Conservation (phyloP, 1,140 invertebrate species). For the Ostrea edulis region DNA sequence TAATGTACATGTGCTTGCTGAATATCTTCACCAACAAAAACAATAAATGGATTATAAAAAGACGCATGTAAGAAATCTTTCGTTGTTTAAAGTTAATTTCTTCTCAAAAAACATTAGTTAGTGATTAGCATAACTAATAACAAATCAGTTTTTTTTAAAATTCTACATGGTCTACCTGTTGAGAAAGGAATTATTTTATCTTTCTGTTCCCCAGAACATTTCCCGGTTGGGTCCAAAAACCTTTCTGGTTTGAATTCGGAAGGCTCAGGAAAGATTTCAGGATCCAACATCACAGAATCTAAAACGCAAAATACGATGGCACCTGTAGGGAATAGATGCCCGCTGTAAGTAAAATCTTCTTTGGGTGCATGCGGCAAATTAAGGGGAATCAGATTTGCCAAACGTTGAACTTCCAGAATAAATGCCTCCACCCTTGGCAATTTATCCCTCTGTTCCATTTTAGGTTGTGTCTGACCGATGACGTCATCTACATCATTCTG, state of each 20-base stretch:
- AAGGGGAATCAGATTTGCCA: constrained; percentile 66
- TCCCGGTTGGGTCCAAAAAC: constrained; percentile 72
- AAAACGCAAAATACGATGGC: constrained; percentile 72
- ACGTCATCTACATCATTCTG: constrained; percentile 60
- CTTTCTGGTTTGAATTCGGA: constrained; percentile 86
- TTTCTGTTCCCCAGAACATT: constrained; percentile 46
- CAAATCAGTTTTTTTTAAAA: background rate
- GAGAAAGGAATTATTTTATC: constrained; percentile 62
- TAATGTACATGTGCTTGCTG: too few relatives aligned
- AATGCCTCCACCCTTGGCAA: constrained; percentile 57
- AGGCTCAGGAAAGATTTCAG: constrained; percentile 84
- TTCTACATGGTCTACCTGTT: constrained; percentile 47
- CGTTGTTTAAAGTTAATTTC: too few relatives aligned
- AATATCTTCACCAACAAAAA: too few relatives aligned
- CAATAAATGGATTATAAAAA: too few relatives aligned
- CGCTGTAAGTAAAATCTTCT: constrained; percentile 63
- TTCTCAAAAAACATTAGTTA: too few relatives aligned
- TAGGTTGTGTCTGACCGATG: constrained; percentile 44
- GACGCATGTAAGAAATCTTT: too few relatives aligned
- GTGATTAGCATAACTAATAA: too few relatives aligned
- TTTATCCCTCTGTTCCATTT: background rate
- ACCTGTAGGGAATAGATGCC: constrained; percentile 72
- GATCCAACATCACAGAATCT: constrained; percentile 69
- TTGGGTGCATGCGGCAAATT: constrained; percentile 70
- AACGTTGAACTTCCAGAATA: constrained; percentile 56